phyloP scores from a whole-genome alignment of 2,888 invertebrate genomes.

The Mystacides longicornis region DNA sequence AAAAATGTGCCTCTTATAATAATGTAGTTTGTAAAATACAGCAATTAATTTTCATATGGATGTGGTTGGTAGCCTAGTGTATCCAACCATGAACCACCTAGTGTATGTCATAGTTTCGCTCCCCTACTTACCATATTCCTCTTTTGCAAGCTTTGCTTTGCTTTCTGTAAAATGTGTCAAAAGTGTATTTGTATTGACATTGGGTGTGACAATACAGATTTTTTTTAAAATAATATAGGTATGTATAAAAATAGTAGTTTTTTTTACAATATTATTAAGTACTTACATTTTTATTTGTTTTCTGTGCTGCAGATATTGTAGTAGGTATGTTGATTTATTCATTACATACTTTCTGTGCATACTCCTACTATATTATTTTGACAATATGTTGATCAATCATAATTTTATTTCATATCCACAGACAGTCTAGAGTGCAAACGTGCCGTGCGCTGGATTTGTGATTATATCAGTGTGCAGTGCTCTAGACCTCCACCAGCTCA shows the following conservation, averaged over 20 bases:
- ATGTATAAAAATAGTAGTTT: neutral
- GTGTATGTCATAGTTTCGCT: too few species aligned
- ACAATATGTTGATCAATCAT: too few species aligned
- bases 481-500: slow-evolving; percentile 89
- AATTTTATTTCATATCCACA: slow-evolving; percentile 4
- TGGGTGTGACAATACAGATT: neutral
- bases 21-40: too few species aligned
- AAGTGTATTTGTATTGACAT: neutral
- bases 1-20: too few species aligned
- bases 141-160: too few species aligned
- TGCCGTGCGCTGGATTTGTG: slow-evolving; percentile 96
- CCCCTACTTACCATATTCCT: too few species aligned
- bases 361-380: too few species aligned
- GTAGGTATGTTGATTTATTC: slow-evolving; percentile 23
- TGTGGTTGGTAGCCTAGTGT: too few species aligned
- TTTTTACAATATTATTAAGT: neutral
- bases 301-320: slow-evolving; percentile 24
- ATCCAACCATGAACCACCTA: too few species aligned
- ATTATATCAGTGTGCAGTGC: slow-evolving; percentile 94
- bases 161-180: neutral
- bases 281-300: neutral
- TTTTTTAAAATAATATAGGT: neutral
- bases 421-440: slow-evolving; percentile 70
- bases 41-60: too few species aligned
- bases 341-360: too few species aligned